Evolutionary conservation across 2,797 vertebrate species (phyloP).

Genomic region (Pseudochirops cupreus): DNA sequence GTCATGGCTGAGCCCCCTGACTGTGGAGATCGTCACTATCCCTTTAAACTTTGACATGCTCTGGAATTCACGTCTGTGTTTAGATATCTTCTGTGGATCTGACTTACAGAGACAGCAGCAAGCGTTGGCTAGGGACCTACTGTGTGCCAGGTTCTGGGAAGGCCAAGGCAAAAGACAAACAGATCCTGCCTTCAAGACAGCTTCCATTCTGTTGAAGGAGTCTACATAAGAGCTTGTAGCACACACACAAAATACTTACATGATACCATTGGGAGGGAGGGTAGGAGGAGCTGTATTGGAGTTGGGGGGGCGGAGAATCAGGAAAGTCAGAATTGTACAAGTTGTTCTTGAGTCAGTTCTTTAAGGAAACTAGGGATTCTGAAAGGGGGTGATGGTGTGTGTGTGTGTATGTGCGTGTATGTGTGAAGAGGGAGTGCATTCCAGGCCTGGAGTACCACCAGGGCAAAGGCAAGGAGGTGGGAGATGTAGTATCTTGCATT

Average conservation of each 20-base stretch:
- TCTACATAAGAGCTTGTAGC: neutral
- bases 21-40: neutral
- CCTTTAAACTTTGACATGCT: neutral
- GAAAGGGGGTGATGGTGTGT: neutral
- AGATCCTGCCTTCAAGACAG: neutral
- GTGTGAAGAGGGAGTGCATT: neutral
- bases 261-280: neutral
- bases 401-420: neutral
- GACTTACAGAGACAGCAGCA: neutral
- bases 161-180: too few relatives aligned
- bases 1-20: neutral
- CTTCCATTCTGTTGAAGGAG: neutral
- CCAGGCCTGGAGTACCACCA: neutral
- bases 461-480: neutral
- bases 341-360: neutral
- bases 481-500: neutral
- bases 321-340: neutral
- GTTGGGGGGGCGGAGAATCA: neutral
- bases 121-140: neutral
- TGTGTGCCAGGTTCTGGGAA: neutral
- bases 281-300: neutral
- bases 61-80: neutral
- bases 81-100: neutral
- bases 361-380: neutral
- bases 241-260: neutral